A percentile compares a stretch with the other conserved stretches of the same genome.
Evolutionary conservation across 2,113 vertebrate genomes (phyloP).

Genomic region (Centropristis striata): DNA sequence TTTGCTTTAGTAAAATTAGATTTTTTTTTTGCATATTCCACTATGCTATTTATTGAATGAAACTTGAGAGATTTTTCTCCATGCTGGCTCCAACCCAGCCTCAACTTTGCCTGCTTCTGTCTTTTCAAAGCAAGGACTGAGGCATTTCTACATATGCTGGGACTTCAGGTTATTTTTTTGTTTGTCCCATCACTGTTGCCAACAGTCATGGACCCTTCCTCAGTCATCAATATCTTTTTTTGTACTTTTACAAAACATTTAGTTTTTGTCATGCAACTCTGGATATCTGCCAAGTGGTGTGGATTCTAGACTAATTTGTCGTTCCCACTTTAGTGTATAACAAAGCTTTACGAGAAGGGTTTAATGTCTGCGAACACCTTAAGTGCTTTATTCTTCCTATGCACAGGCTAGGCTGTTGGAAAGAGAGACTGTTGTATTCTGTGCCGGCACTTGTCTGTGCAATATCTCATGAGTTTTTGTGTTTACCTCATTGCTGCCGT

Average conservation of each 20-base stretch:
- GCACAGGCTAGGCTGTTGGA: slow-evolving; percentile 93
- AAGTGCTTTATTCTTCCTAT: slow-evolving; percentile 99
- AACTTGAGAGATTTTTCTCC: slow-evolving; percentile 83
- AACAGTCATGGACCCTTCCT: slow-evolving; percentile 71
- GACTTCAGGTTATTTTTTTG: slow-evolving; percentile 68
- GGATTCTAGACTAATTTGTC: slow-evolving; percentile 74
- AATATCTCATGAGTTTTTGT: slow-evolving; percentile 86
- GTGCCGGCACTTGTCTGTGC: slow-evolving; percentile 94
- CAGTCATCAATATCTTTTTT: slow-evolving; percentile 38
- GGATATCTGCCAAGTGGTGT: slow-evolving; percentile 61
- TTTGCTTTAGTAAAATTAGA: slow-evolving; percentile 60
- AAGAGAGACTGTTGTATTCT: slow-evolving; percentile 95
- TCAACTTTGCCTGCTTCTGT: slow-evolving; percentile 73
- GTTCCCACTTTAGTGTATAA: slow-evolving; percentile 69
- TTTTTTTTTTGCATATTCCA: slow-evolving; percentile 73
- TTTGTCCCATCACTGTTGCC: slow-evolving; percentile 73
- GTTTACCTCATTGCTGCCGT: slow-evolving; percentile 80
- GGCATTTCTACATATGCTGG: slow-evolving; percentile 70
- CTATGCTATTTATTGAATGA: slow-evolving; percentile 82
- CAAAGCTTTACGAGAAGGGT: slow-evolving; percentile 88
- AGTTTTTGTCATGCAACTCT: slow-evolving; percentile 59
- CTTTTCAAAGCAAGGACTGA: slow-evolving; percentile 71
- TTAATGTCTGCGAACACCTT: slow-evolving; percentile 94
- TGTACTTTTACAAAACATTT: slow-evolving; percentile 54
- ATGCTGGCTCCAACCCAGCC: slow-evolving; percentile 72